Conservation (phyloP, 2,113 vertebrate genomes). For the Emydocephalus ijimae region DNA sequence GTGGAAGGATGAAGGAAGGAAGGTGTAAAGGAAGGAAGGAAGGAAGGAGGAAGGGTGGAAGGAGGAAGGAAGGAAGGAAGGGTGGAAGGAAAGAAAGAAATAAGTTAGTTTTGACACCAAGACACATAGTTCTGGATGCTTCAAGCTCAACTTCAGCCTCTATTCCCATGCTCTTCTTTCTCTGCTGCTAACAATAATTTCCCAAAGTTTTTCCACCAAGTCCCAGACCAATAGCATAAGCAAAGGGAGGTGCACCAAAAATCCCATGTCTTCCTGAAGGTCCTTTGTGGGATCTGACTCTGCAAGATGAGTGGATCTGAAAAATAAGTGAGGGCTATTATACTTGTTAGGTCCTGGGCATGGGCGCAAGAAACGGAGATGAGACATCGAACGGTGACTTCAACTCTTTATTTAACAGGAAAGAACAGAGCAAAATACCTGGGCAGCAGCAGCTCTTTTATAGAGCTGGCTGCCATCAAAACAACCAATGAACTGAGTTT, state of each 20-base stretch:
- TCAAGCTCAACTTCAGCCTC: background rate
- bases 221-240: background rate
- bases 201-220: background rate
- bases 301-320: background rate
- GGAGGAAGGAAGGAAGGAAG: too few relatives aligned
- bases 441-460: too few relatives aligned
- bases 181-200: background rate
- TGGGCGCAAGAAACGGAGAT: too few relatives aligned
- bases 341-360: too few relatives aligned
- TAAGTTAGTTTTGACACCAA: background rate
- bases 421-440: too few relatives aligned
- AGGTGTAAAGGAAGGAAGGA: too few relatives aligned
- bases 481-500: too few relatives aligned
- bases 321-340: background rate
- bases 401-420: too few relatives aligned
- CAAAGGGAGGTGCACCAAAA: background rate
- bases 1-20: too few relatives aligned
- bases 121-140: background rate
- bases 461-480: too few relatives aligned
- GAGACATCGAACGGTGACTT: too few relatives aligned
- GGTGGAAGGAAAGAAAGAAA: background rate
- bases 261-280: background rate
- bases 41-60: too few relatives aligned
- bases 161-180: background rate
- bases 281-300: background rate